Evolutionary conservation across 2,797 vertebrate species (phyloP).

Genomic region (Sebastolobus alascanus): DNA sequence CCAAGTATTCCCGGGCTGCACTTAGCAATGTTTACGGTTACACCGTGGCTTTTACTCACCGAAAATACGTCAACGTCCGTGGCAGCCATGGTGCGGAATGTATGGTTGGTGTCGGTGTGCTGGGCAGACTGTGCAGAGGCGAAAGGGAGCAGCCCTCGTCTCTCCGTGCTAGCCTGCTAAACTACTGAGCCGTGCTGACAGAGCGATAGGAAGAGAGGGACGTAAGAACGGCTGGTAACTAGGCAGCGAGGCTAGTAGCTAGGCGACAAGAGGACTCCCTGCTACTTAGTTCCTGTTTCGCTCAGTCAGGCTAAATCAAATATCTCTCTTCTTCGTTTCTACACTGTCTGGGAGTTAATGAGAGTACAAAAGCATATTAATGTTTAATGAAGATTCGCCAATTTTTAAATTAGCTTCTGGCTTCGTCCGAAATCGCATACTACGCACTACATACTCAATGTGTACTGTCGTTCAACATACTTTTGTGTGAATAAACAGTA

Average conservation of each 20-base stretch:
- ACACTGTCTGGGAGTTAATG: accelerated
- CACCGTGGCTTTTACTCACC: constrained; percentile 74
- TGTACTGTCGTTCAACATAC: no score
- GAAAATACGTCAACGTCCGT: constrained; percentile 89
- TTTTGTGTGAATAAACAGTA: no score
- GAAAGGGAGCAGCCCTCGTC: constrained; percentile 79
- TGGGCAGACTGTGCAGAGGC: constrained; percentile 64
- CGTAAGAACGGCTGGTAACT: constrained; percentile 26
- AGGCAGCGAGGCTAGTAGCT: constrained; percentile 19
- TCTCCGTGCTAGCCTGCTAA: constrained; percentile 69
- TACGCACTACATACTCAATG: no score
- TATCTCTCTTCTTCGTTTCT: background rate
- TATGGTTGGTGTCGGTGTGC: constrained; percentile 38
- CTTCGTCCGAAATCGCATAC: no score
- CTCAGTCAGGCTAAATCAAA: background rate
- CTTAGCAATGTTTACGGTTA: background rate
- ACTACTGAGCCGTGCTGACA: constrained; percentile 75
- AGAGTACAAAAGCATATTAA: no score
- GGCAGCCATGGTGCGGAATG: constrained; percentile 87
- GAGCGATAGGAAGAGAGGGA: constrained; percentile 46
- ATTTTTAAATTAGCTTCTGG: no score
- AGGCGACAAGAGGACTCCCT: constrained; percentile 42
- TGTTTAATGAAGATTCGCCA: no score
- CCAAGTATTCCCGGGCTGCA: constrained; percentile 6
- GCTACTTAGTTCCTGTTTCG: background rate